A percentile compares a stretch with the other conserved stretches of the same genome.
phyloP scores from a whole-genome alignment of 2,888 invertebrate species.

The Heliconius cydno region DNA sequence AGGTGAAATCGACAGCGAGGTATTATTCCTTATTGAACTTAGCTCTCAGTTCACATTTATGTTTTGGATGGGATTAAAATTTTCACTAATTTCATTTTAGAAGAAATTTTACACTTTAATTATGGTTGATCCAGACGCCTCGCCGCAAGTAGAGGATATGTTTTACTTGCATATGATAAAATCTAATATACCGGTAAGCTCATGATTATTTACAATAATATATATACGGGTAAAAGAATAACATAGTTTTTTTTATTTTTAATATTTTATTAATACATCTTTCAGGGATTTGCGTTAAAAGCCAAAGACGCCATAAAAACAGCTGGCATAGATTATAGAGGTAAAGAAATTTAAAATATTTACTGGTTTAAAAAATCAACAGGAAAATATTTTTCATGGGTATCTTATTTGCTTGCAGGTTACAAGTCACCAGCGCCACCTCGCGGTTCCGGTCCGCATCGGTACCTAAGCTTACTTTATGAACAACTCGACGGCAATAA shows the following conservation, averaged over 20 bases:
- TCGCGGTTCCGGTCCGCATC: conserved; percentile 73
- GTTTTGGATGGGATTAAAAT: too few species aligned
- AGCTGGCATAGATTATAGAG: conserved; percentile 74
- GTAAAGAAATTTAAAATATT: conserved; percentile 50
- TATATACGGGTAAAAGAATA: not conserved
- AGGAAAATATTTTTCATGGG: not conserved
- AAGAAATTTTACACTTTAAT: conserved; percentile 63
- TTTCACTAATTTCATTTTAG: not conserved
- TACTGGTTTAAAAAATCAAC: not conserved
- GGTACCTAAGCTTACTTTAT: conserved; percentile 73
- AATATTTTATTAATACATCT: conserved; percentile 32
- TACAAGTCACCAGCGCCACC: conserved; percentile 79
- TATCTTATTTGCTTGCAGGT: conserved; percentile 55
- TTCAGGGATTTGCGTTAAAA: conserved; percentile 73
- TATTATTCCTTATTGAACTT: too few species aligned
- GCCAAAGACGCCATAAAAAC: conserved; percentile 71
- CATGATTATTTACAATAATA: not conserved
- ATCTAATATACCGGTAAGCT: conserved; percentile 79
- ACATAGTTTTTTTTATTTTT: not conserved
- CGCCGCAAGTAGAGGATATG: conserved; percentile 72
- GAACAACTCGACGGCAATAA: conserved; percentile 77
- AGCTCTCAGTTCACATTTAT: not conserved
- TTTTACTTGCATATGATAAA: conserved; percentile 80
- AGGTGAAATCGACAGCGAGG: too few species aligned
- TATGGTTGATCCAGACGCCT: conserved; percentile 79